Evolutionary conservation across 2,797 vertebrate genomes (phyloP), one percentile per base, ranked within the genome.

Genomic region (Ctenosaura bakeri): DNA sequence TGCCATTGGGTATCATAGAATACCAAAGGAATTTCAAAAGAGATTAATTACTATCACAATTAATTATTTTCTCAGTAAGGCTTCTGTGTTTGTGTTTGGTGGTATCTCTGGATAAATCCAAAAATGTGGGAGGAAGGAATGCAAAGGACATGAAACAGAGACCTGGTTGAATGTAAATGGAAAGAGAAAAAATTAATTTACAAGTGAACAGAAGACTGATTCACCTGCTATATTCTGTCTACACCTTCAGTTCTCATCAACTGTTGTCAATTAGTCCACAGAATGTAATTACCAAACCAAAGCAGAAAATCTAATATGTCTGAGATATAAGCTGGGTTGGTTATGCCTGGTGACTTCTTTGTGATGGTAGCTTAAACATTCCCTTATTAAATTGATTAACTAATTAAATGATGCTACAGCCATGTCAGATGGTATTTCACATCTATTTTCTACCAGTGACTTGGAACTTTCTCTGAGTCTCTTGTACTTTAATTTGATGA

Each of bases 341-440:
- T 94, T 95, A 94, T 96, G 93, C 93, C 89, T 88, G 87, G 81
- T 95, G 94, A 96, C 95, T 97, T 74, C 42, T 95, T 97, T 96
- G 95, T 88, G 83, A 95, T 92, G 85, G 80, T 94, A 80, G 91
- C 93, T 97, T 95, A 96, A 96, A 95, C 95, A 95, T 96, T 96
- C 95, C 94, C 92, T 94, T 96, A 96, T 96, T 96, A 95, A 94
- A 97, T 96, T 93, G 94, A 95, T 97, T 96, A 96, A 97, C 95
- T 96, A 96, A 97, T 97, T 97, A 97, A 97, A 95, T 95, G 88
- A 85, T 90, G 87, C 92, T 95, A 93, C 93, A 96, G 95, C 96
- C 84, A 93, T 94, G 95, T 97, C 96, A 97, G 91, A 91, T 95
- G 80, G 42, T 94, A 95, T 95, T 95, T 94, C 93, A 94, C 96